phyloP scores from a whole-genome alignment of 1,140 invertebrate genomes.

The Diabrotica virgifera region DNA sequence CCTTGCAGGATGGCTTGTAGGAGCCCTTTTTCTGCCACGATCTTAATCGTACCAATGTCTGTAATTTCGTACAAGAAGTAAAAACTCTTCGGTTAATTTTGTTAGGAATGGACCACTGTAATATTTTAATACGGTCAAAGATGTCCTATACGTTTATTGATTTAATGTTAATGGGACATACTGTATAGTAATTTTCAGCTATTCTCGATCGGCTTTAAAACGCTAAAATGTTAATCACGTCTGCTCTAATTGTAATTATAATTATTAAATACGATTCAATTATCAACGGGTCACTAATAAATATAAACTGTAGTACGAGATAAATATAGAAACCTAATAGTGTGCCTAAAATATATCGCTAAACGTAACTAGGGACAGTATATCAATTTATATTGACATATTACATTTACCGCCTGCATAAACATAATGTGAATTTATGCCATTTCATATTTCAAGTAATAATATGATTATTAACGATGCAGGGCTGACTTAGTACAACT shows the following conservation, averaged over 20 bases:
- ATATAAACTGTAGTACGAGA: not conserved
- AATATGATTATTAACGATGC: conserved; percentile 28
- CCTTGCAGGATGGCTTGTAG: too few species aligned
- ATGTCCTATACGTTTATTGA: too few species aligned
- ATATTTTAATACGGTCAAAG: too few species aligned
- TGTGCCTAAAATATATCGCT: conserved; percentile 30
- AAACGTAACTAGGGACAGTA: conserved; percentile 23
- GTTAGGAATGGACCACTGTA: too few species aligned
- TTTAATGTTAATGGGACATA: too few species aligned
- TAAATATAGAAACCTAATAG: not conserved
- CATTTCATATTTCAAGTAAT: conserved; percentile 31
- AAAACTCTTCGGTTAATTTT: too few species aligned
- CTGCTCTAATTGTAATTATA: not conserved
- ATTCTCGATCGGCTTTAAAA: too few species aligned
- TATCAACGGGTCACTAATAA: not conserved
- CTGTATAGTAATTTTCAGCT: too few species aligned
- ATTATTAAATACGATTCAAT: not conserved
- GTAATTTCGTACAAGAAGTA: too few species aligned
- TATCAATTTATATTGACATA: conserved; percentile 38
- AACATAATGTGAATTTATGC: conserved; percentile 36
- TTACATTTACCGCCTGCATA: conserved; percentile 33
- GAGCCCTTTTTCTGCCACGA: too few species aligned
- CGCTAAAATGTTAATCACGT: not conserved
- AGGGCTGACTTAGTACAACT: not conserved
- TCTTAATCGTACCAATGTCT: too few species aligned